Base-by-base conservation (phyloP, 1,140 invertebrate genomes). In the Atta colombica region DNA sequence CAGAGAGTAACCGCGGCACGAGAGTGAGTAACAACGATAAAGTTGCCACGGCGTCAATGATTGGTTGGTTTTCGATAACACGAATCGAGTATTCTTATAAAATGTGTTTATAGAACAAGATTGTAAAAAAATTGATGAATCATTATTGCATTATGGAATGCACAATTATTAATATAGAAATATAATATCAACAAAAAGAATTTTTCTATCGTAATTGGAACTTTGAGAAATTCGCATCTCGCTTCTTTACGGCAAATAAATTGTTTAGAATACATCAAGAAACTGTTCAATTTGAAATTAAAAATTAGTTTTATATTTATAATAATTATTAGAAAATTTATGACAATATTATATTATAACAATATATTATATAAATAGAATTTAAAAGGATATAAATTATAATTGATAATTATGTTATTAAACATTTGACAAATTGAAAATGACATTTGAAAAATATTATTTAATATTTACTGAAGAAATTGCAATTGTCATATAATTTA, bases 81-180 rank as follows among this genome's bases (percentile, higher is more conserved):
- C 65, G 69, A 78, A 80, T 90, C 75, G 84, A 84, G 69, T 21
- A 21, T 92, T 91, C 91, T 92, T 92, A 89, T 90, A 91, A 75
- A 75, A 61, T 7, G 3, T 21, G 35, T 89, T 90, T 93, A 94
- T 94, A 94, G 6, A 94, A 93, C 92, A 92, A 91, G 86, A 82
- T 77, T 39, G 61, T 45, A 60, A 65, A 58, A 72, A 87, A 87
- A 91, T 91, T 91, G 88, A 92, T 92, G 84, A 87, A 39, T 77
- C 87, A 92, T 92, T 93, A 94, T 94, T 91, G 88, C 85, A 78
- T 74, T 87, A 78, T 88, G 77, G 65, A 87, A 91, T 85, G 77
- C 65, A 58, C 72, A 85, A 90, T 91, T 86, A 90, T 91, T 21
- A 31, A 71, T 77, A 28, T 77, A 28, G 68, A 89, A 77, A 63